phyloP scores from a whole-genome alignment of 2,888 invertebrate genomes.

The Phortica magna region DNA sequence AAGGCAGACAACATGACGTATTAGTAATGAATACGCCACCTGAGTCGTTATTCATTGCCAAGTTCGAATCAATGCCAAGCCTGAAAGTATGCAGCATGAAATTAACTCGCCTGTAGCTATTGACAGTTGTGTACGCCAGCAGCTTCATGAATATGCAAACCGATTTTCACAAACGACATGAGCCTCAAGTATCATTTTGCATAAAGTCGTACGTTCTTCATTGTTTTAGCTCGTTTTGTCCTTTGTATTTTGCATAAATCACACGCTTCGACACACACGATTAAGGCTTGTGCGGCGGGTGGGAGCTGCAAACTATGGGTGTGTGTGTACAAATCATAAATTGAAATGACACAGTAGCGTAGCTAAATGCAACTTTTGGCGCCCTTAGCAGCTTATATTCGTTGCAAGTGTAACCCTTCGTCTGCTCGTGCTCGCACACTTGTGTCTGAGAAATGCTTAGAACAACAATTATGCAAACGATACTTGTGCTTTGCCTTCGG shows the following conservation, averaged over 20 bases:
- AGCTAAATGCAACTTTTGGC: neutral
- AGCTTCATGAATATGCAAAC: conserved; percentile 11
- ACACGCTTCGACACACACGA: conserved; percentile 50
- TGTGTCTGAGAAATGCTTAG: conserved; percentile 8
- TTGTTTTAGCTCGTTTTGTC: conserved; percentile 36
- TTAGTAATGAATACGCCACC: neutral
- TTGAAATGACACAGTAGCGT: neutral
- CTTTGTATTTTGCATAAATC: conserved; percentile 61
- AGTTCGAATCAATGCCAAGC: conserved; percentile 26
- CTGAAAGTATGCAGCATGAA: conserved; percentile 18
- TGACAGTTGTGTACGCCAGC: neutral
- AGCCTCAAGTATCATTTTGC: conserved; percentile 20
- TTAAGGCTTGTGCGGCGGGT: neutral
- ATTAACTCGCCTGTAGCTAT: neutral
- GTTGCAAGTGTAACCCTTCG: neutral
- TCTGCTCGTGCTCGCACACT: neutral
- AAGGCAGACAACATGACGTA: neutral
- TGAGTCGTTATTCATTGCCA: neutral
- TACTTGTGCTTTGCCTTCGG: neutral
- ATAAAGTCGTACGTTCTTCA: neutral
- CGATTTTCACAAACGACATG: conserved; percentile 17
- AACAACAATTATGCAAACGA: neutral
- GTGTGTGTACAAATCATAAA: neutral
- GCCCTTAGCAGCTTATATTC: neutral
- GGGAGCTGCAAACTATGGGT: neutral